phyloP scores from a whole-genome alignment of 2,113 vertebrate species.

The Amblyopsis rosae region DNA sequence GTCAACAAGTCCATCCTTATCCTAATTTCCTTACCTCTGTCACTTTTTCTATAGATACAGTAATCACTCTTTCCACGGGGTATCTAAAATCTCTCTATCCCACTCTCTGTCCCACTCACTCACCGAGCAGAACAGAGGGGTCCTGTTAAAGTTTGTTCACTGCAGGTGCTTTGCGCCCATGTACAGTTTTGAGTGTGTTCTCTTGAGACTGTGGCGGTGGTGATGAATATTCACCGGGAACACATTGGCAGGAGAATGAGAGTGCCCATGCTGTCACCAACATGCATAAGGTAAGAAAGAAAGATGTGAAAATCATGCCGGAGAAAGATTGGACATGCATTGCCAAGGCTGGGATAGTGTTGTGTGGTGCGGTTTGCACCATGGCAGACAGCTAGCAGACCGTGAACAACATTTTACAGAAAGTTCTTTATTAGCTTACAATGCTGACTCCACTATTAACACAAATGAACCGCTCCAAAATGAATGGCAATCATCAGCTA shows the following conservation, averaged over 20 bases:
- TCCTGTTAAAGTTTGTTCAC: conserved; percentile 10
- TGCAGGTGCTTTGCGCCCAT: conserved; percentile 1
- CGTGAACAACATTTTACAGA: too few species aligned
- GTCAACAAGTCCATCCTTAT: neutral
- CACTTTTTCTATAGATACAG: neutral
- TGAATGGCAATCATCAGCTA: too few species aligned
- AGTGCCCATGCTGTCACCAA: conserved; percentile 36
- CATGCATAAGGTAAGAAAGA: conserved; percentile 38
- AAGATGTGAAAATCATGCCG: conserved; percentile 28
- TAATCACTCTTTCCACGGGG: neutral
- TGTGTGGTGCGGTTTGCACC: too few species aligned
- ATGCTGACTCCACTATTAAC: neutral
- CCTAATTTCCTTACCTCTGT: neutral
- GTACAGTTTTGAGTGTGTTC: conserved; percentile 18
- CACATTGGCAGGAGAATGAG: conserved; percentile 24
- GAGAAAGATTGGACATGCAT: too few species aligned
- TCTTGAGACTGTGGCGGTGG: conserved; percentile 13
- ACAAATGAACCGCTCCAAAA: neutral
- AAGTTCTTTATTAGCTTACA: too few species aligned
- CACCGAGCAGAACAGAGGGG: conserved; percentile 29
- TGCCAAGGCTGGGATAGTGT: too few species aligned
- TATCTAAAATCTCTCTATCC: neutral
- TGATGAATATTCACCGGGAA: conserved; percentile 39
- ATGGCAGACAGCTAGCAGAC: too few species aligned
- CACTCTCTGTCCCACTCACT: neutral